Evolutionary conservation across 2,113 vertebrate species (phyloP).

Genomic region (Nematolebias whitei): DNA sequence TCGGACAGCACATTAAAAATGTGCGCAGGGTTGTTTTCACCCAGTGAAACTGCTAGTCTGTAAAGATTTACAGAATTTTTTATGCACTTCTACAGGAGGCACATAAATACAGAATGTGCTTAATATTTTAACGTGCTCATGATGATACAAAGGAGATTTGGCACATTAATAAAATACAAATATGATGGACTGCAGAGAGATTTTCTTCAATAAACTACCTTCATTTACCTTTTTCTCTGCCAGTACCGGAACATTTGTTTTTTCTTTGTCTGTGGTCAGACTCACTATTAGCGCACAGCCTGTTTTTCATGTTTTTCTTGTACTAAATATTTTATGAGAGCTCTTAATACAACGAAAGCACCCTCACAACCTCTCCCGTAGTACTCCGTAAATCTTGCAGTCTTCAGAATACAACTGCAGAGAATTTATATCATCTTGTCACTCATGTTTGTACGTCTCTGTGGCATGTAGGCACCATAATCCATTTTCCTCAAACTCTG

Average conservation of each 20-base stretch:
- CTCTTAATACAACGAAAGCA: constrained; percentile 56
- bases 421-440: constrained; percentile 61
- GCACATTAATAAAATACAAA: constrained; percentile 45
- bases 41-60: constrained; percentile 26
- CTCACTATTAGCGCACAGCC: constrained; percentile 29
- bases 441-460: constrained; percentile 51
- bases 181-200: constrained; percentile 1
- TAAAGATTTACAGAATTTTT: constrained; percentile 20
- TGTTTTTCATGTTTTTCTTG: constrained; percentile 37
- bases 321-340: constrained; percentile 56
- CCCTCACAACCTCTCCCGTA: constrained; percentile 50
- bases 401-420: constrained; percentile 42
- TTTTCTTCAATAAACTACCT: constrained; percentile 16
- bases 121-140: constrained; percentile 51
- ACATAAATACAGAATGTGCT: constrained; percentile 40
- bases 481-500: constrained; percentile 64
- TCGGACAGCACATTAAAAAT: constrained; percentile 25
- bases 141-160: constrained; percentile 31
- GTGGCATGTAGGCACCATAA: constrained; percentile 46
- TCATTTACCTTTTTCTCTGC: constrained; percentile 25
- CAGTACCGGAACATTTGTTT: constrained; percentile 28
- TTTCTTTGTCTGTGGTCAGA: constrained; percentile 25
- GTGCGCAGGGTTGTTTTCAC: constrained; percentile 21
- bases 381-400: constrained; percentile 52
- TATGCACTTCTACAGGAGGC: constrained; percentile 15